Evolutionary conservation across 2,797 vertebrate genomes (phyloP).

Genomic region (Clangula hyemalis): DNA sequence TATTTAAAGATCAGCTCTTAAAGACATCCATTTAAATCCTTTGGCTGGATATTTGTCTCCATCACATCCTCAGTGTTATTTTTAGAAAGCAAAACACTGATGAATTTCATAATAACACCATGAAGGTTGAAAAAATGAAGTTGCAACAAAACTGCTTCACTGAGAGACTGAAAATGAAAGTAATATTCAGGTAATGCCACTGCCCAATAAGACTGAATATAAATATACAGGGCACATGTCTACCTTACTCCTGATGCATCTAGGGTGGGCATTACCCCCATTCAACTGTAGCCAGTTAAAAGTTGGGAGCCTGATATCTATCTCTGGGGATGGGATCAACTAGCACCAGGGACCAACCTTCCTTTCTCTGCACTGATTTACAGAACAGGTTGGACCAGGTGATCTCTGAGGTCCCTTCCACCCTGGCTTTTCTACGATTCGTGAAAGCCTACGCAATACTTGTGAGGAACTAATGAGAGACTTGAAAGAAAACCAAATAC

Average conservation of each 20-base stretch:
- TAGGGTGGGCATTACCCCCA: background rate
- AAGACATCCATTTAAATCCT: background rate
- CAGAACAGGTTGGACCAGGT: background rate
- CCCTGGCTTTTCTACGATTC: too few relatives aligned
- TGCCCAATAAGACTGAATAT: background rate
- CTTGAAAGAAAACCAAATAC: background rate
- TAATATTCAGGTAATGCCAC: fast-evolving
- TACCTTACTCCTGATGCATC: background rate
- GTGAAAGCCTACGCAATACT: background rate
- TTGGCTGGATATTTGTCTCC: background rate
- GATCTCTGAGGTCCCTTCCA: too few relatives aligned
- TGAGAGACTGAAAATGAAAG: background rate
- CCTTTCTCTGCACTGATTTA: background rate
- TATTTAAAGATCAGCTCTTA: slow-evolving; percentile 6
- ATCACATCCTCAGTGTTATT: background rate
- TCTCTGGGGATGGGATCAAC: background rate
- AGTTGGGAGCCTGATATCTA: background rate
- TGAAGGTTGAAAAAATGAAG: background rate
- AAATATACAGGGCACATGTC: fast-evolving
- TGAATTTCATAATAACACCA: background rate
- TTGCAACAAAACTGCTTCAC: background rate
- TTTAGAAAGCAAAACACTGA: background rate
- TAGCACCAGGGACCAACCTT: background rate
- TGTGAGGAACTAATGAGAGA: background rate
- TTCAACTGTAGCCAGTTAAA: too few relatives aligned